Evolutionary conservation across 2,113 vertebrate species (phyloP).

Genomic region (human (Homo sapiens)): DNA sequence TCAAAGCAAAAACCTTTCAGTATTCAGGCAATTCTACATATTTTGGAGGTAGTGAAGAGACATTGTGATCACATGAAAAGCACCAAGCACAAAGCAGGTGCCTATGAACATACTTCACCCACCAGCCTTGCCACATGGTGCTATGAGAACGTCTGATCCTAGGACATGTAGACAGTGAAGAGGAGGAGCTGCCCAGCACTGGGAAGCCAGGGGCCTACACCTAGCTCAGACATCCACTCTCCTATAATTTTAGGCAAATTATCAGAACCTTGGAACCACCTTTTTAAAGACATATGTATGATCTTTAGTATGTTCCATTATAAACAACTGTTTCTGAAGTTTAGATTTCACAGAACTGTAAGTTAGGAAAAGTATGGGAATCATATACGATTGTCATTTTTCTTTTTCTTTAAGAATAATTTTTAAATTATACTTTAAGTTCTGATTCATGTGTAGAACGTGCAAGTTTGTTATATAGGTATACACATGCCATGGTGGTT

Average conservation of each 20-base stretch:
- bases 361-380: neutral
- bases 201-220: neutral
- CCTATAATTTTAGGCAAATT: neutral
- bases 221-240: neutral
- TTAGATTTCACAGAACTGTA: neutral
- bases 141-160: neutral
- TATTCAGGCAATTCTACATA: neutral
- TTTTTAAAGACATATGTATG: neutral
- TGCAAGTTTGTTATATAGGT: no score
- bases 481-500: no score
- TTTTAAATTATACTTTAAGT: no score
- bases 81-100: neutral
- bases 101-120: neutral
- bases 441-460: no score
- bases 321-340: neutral
- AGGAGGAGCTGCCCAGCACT: rapidly evolving
- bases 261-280: neutral
- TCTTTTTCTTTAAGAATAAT: neutral
- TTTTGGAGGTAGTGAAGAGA: neutral
- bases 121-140: rapidly evolving
- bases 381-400: neutral
- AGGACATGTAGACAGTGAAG: neutral
- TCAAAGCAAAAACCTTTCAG: neutral
- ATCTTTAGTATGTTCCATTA: neutral
- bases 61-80: neutral